Evolutionary conservation across 2,888 invertebrate genomes (phyloP).

Genomic region (Unio pictorum): DNA sequence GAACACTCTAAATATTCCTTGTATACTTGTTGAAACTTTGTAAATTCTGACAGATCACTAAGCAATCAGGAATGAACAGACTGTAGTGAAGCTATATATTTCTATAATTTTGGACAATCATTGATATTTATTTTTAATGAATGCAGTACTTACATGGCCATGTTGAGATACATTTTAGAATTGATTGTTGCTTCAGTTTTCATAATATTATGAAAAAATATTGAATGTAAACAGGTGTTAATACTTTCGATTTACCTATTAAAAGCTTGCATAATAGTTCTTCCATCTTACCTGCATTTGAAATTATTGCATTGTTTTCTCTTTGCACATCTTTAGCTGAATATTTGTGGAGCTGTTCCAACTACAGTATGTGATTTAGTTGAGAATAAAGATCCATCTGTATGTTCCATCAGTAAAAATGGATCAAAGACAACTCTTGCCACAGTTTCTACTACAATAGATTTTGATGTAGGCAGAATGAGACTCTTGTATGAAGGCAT

Average conservation of each 20-base stretch:
- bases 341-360: constrained; percentile 50
- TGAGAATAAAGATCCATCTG: constrained; percentile 31
- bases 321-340: constrained; percentile 39
- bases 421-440: constrained; percentile 28
- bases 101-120: too few species aligned
- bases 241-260: background rate
- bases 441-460: constrained; percentile 23
- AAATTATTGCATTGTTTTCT: background rate
- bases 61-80: too few species aligned
- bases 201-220: too few species aligned
- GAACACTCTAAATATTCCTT: too few species aligned
- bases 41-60: too few species aligned
- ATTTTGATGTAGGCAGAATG: constrained; percentile 48
- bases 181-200: too few species aligned
- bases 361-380: constrained; percentile 28
- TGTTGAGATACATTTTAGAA: too few species aligned
- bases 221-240: too few species aligned
- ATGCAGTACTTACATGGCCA: too few species aligned
- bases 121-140: too few species aligned
- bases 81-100: too few species aligned
- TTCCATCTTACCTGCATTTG: background rate
- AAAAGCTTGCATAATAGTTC: background rate
- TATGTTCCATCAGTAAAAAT: constrained; percentile 43
- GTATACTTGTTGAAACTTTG: too few species aligned
- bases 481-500: constrained; percentile 45